Evolutionary conservation across 2,888 invertebrate species (phyloP).

Genomic region (Apodemia mormo): DNA sequence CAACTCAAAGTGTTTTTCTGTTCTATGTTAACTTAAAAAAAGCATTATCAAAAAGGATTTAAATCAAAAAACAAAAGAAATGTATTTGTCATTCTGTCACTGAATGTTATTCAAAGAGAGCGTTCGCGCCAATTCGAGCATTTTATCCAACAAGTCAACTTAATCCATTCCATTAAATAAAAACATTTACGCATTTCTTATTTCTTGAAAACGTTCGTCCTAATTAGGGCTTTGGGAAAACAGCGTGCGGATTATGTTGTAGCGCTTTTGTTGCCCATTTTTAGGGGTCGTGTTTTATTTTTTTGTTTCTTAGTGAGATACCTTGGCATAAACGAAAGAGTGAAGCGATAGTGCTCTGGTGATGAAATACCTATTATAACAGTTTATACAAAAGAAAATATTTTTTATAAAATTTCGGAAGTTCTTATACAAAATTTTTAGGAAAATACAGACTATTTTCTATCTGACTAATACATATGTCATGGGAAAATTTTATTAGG

Average conservation of each 20-base stretch:
- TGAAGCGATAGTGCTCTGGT: too few relatives aligned
- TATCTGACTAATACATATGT: too few relatives aligned
- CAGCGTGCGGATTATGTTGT: conserved; percentile 11
- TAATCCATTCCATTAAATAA: conserved; percentile 18
- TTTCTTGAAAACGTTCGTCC: conserved; percentile 15
- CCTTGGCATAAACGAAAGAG: too few relatives aligned
- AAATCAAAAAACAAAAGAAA: conserved; percentile 16
- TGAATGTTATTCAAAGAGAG: conserved; percentile 9
- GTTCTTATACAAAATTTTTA: too few relatives aligned
- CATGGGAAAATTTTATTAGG: too few relatives aligned
- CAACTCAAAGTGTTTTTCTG: neutral
- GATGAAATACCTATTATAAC: too few relatives aligned
- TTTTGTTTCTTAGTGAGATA: neutral
- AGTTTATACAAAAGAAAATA: too few relatives aligned
- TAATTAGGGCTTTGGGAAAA: conserved; percentile 17
- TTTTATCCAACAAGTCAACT: conserved; percentile 18
- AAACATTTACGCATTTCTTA: conserved; percentile 18
- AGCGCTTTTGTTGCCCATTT: conserved; percentile 5
- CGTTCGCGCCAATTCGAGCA: neutral
- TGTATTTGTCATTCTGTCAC: conserved; percentile 14
- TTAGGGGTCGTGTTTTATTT: neutral
- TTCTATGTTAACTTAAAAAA: neutral
- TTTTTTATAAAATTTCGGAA: too few relatives aligned
- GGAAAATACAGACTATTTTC: too few relatives aligned
- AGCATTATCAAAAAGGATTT: conserved; percentile 13